phyloP scores from a whole-genome alignment of 2,888 invertebrate species.

The Xestia sexstrigata region DNA sequence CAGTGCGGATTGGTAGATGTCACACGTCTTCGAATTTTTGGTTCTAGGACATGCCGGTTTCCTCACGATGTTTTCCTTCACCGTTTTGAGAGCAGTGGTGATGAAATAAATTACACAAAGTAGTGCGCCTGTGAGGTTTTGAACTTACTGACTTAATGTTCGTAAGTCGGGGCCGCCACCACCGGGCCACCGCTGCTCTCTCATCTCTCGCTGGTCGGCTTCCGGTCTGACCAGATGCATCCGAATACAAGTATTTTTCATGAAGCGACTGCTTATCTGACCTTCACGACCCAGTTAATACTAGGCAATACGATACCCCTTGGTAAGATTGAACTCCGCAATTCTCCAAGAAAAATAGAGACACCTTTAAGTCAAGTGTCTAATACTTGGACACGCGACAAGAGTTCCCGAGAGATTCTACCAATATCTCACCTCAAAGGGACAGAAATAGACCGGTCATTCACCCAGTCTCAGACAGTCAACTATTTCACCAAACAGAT shows the following conservation, averaged over 20 bases:
- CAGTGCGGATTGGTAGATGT: too few species aligned
- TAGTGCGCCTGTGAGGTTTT: too few species aligned
- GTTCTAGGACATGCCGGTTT: too few species aligned
- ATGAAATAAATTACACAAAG: too few species aligned
- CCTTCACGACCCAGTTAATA: not conserved
- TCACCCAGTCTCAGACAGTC: slow-evolving; percentile 52
- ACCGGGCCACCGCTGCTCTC: too few species aligned
- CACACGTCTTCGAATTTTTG: too few species aligned
- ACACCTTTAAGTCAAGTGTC: slow-evolving; percentile 31
- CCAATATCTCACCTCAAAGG: slow-evolving; percentile 67
- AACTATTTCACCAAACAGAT: slow-evolving; percentile 47
- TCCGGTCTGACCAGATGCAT: not conserved
- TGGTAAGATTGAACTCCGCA: not conserved
- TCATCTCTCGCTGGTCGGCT: too few species aligned
- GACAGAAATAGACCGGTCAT: slow-evolving; percentile 68
- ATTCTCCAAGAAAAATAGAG: slow-evolving; percentile 27
- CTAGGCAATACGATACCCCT: not conserved
- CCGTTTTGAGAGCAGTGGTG: too few species aligned
- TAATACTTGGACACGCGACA: slow-evolving; percentile 59
- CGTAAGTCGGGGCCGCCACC: too few species aligned
- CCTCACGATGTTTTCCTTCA: too few species aligned
- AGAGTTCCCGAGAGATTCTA: slow-evolving; percentile 50
- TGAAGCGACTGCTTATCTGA: not conserved
- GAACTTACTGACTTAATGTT: too few species aligned
- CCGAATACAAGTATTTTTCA: not conserved